These are phyloP conservation scores for Lucifuga dentata DNA, from an alignment of 2,113 vertebrate species.

Conservation along the genomic window DNA sequence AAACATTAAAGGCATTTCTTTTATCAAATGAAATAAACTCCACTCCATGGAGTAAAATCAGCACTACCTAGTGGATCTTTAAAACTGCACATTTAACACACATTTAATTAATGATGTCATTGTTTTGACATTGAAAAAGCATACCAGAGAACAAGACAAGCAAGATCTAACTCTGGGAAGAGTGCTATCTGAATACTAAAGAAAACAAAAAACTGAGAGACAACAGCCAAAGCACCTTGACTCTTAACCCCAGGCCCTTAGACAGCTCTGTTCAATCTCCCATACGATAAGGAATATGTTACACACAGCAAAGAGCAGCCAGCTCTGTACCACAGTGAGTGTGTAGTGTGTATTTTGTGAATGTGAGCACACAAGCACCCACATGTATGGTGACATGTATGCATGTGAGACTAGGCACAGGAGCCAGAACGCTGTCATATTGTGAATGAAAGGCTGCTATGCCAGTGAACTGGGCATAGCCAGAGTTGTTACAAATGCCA, in stretches of 20 bases:
- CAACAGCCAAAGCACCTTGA: constrained; percentile 57
- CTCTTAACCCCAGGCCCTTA: constrained; percentile 51
- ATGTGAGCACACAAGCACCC: constrained; percentile 29
- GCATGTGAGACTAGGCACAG: constrained; percentile 39
- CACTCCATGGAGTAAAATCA: constrained; percentile 28
- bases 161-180: constrained; percentile 45
- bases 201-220: constrained; percentile 55
- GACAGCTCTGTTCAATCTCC: constrained; percentile 36
- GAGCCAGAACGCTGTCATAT: constrained; percentile 54
- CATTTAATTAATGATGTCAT: constrained; percentile 77
- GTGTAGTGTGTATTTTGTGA: background rate
- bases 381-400: constrained; percentile 21
- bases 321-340: constrained; percentile 1
- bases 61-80: constrained; percentile 29
- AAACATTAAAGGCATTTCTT: background rate
- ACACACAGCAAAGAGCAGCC: constrained; percentile 19
- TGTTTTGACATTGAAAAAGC: constrained; percentile 77
- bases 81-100: constrained; percentile 55
- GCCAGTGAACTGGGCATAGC: constrained; percentile 39
- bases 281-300: constrained; percentile 36
- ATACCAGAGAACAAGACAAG: constrained; percentile 69
- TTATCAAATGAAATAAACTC: constrained; percentile 23
- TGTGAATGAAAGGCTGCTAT: constrained; percentile 69
- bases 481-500: constrained; percentile 58
- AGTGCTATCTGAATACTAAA: constrained; percentile 57